Base-by-base conservation (phyloP, 2,797 vertebrate species). In the Tragelaphus oryx region DNA sequence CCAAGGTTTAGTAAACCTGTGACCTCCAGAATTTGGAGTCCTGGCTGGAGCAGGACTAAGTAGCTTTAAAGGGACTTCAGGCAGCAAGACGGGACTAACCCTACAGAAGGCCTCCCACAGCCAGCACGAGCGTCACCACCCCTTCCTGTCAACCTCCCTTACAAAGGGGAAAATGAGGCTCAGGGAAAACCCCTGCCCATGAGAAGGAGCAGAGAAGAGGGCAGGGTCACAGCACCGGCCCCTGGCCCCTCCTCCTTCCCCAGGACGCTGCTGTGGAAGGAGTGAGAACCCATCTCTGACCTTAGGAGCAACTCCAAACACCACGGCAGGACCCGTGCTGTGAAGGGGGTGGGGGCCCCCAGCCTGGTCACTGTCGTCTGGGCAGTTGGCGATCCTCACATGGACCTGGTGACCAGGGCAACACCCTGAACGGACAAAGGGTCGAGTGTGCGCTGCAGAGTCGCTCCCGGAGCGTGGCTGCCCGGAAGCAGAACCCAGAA, bases 191-290 rank as follows among this genome's bases (percentile, higher is more conserved):
- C 5, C n/a, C 46, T 20, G 50, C 57, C 62, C 26, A 1, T 26
- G 46, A 82, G 33, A 50, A 20, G 33, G 13, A 65, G 55, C 79
- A 54, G 54, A 62, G 22, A 48, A 48, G 46, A 82, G 13, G 46
- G 26, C 4, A 12, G 71, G 46, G 48, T 16, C 41, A 20, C 13
- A 81, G 37, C 37, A 8, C n/a, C 4, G 28, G 44, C 80, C 52
- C 75, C 68, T 13, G 48, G 78, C 33, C 57, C 37, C 79, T 20
- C 20, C 5, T 20, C 33, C 37, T 84, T 22, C 30, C 80, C 48
- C 11, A 71, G 50, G 16, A 46, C 2, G 24, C 81, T 2, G 3
- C 75, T 0, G 0, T 3, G 6, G 46, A 30, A 30, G 18, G 14
- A 26, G 68, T 4, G 33, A 48, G 28, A 22, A 55, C 54, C 50